Evolutionary conservation across 2,888 invertebrate species (phyloP).

Genomic region (Coleophora flavipennella): DNA sequence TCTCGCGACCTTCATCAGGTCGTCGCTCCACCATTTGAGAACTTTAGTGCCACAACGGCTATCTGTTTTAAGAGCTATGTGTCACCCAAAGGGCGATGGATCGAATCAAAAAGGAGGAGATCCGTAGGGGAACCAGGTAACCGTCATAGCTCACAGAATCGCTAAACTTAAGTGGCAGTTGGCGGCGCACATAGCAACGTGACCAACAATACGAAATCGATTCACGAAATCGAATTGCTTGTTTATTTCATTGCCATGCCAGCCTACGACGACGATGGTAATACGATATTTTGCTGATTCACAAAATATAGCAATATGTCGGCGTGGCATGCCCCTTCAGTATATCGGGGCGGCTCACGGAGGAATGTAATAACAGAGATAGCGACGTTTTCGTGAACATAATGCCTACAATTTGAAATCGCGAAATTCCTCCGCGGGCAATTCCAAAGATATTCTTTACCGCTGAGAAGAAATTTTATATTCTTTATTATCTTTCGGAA

Average conservation of each 20-base stretch:
- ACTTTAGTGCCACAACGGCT: too few species aligned
- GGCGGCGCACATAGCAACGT: too few species aligned
- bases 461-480: constrained; percentile 31
- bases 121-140: too few species aligned
- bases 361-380: constrained; percentile 26
- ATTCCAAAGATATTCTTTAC: constrained; percentile 40
- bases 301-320: constrained; percentile 39
- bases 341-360: constrained; percentile 30
- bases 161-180: too few species aligned
- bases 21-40: too few species aligned
- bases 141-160: too few species aligned
- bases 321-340: constrained; percentile 25
- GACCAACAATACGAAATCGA: too few species aligned
- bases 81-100: too few species aligned
- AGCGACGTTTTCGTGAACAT: constrained; percentile 27
- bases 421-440: constrained; percentile 40
- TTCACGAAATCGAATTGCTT: constrained; percentile 12
- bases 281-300: constrained; percentile 32
- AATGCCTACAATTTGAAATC: constrained; percentile 43
- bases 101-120: too few species aligned
- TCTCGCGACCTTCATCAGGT: too few species aligned
- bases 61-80: too few species aligned
- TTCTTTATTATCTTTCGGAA: constrained; percentile 29
- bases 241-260: too few species aligned
- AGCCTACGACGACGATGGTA: constrained; percentile 18